These are phyloP conservation scores for Artemia sinica DNA, from an alignment of 2,888 invertebrate species.

Conservation along the genomic window DNA sequence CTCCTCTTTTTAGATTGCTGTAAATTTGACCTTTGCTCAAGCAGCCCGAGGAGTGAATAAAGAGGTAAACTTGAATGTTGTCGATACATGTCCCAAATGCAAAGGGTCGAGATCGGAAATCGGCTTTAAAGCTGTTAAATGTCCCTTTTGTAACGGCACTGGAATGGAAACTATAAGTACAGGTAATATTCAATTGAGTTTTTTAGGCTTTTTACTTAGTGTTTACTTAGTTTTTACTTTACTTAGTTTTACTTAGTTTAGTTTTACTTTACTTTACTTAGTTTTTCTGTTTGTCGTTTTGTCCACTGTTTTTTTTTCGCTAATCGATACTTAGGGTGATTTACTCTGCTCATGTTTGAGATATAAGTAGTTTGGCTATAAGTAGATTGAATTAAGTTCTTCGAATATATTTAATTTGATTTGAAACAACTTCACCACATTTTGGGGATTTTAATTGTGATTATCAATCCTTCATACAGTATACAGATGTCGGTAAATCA, in stretches of 20 bases:
- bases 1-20: conserved; percentile 43
- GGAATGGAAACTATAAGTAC: conserved; percentile 82
- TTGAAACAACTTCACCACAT: too few relatives aligned
- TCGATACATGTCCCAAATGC: conserved; percentile 82
- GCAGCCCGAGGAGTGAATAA: conserved; percentile 92
- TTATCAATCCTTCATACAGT: too few relatives aligned
- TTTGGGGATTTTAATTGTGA: too few relatives aligned
- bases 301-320: neutral
- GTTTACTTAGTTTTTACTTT: too few relatives aligned
- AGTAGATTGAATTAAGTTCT: too few relatives aligned
- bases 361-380: too few relatives aligned
- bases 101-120: conserved; percentile 64
- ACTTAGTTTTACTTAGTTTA: too few relatives aligned
- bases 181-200: conserved; percentile 32
- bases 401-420: too few relatives aligned
- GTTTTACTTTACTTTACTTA: too few relatives aligned
- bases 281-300: neutral
- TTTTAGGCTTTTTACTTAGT: neutral
- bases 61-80: conserved; percentile 71
- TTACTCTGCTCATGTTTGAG: too few relatives aligned
- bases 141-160: conserved; percentile 84
- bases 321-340: neutral
- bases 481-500: too few relatives aligned
- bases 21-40: conserved; percentile 78
- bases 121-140: conserved; percentile 75